Conservation (phyloP, 2,797 vertebrate genomes). For the Petrocephalus schoutedeni region DNA sequence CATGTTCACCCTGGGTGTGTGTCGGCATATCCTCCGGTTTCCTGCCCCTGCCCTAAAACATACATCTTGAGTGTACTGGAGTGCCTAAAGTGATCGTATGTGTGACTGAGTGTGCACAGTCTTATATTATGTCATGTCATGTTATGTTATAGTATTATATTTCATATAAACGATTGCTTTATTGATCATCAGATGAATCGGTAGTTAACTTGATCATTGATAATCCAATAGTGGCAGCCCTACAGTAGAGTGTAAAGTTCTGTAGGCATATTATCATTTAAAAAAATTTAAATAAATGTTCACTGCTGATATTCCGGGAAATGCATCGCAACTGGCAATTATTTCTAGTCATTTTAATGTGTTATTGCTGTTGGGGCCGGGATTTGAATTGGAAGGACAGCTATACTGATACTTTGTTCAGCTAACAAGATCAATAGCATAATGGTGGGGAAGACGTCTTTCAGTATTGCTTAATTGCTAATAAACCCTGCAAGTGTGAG, state of each 20-base stretch:
- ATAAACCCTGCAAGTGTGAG: background rate
- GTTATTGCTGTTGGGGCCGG: background rate
- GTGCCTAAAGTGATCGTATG: no score
- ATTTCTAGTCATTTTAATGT: background rate
- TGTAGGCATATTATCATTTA: background rate
- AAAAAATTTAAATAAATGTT: background rate
- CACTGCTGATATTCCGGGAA: background rate
- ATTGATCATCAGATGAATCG: background rate
- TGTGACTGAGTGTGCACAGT: no score
- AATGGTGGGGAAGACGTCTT: background rate
- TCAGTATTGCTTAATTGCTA: background rate
- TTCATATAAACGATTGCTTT: background rate
- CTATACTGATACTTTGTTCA: background rate
- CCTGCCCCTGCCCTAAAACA: background rate
- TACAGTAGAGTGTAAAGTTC: background rate
- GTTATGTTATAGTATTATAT: no score
- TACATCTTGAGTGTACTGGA: background rate
- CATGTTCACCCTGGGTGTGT: background rate
- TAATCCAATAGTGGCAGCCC: no score
- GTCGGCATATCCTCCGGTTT: background rate
- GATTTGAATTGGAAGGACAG: background rate
- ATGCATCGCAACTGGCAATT: background rate
- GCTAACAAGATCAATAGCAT: background rate
- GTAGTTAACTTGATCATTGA: no score
- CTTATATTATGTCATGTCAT: no score